These are phyloP conservation scores for Amiota communis DNA, from an alignment of 2,888 invertebrate genomes.

Conservation along the genomic window DNA sequence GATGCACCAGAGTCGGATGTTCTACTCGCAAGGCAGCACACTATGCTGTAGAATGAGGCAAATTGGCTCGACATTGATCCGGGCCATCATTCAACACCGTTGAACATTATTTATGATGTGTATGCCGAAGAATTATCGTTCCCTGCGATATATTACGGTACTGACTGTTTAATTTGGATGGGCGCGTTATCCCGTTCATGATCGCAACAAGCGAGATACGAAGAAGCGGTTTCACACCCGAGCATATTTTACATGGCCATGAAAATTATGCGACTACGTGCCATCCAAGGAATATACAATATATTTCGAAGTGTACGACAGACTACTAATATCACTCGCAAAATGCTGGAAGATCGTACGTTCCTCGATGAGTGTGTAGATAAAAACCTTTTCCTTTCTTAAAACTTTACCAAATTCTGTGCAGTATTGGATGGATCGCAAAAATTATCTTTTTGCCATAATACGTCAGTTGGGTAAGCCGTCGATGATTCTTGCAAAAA, in stretches of 20 bases:
- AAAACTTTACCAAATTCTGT: constrained; percentile 3
- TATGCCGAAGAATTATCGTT: constrained; percentile 72
- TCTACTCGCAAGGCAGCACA: neutral
- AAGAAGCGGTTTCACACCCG: too few relatives aligned
- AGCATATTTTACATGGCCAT: constrained; percentile 53
- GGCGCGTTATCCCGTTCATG: constrained; percentile 42
- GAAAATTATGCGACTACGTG: constrained; percentile 63
- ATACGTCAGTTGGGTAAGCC: neutral
- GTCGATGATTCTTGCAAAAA: neutral
- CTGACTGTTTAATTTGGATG: constrained; percentile 59
- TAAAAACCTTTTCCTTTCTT: neutral
- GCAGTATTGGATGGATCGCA: neutral
- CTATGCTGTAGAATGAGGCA: neutral
- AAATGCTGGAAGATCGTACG: neutral
- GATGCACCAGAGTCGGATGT: too few relatives aligned
- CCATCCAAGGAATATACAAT: neutral
- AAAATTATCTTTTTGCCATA: neutral
- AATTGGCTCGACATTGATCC: neutral
- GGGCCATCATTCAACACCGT: neutral
- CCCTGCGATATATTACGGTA: constrained; percentile 45
- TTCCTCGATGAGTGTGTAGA: neutral
- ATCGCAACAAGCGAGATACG: constrained; percentile 36
- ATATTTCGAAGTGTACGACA: too few relatives aligned
- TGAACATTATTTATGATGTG: constrained; percentile 39
- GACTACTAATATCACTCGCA: neutral